These are phyloP conservation scores for Euzetes globulus DNA, from an alignment of 2,888 invertebrate genomes.

Conservation along the genomic window DNA sequence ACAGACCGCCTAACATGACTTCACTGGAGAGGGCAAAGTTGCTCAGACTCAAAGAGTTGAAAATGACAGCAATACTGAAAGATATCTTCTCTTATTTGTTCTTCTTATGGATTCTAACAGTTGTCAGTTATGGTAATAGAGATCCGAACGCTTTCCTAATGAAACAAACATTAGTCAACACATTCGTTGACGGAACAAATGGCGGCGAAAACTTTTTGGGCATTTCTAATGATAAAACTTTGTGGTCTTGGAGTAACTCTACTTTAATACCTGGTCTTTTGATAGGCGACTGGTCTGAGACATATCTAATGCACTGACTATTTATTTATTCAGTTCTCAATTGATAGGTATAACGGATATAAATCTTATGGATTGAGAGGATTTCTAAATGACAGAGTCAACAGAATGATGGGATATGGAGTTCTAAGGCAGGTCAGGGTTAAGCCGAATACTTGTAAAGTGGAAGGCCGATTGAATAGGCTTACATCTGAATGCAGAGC, in stretches of 20 bases:
- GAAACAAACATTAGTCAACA: slow-evolving; percentile 46
- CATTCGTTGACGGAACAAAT: slow-evolving; percentile 42
- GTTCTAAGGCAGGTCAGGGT: slow-evolving; percentile 51
- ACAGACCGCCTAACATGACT: slow-evolving; percentile 46
- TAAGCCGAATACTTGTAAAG: slow-evolving; percentile 42
- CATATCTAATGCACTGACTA: neutral
- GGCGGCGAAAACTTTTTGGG: slow-evolving; percentile 31
- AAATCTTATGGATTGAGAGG: slow-evolving; percentile 51
- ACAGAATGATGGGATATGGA: slow-evolving; percentile 53
- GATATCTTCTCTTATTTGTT: slow-evolving; percentile 50
- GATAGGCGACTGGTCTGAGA: slow-evolving; percentile 42
- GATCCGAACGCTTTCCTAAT: slow-evolving; percentile 48
- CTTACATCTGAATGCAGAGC: slow-evolving; percentile 42
- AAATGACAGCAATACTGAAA: slow-evolving; percentile 49
- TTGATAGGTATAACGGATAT: slow-evolving; percentile 51
- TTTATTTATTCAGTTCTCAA: neutral
- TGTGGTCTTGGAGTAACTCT: slow-evolving; percentile 49
- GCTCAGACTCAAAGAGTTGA: slow-evolving; percentile 48
- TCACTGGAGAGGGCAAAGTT: slow-evolving; percentile 46
- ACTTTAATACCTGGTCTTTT: slow-evolving; percentile 48
- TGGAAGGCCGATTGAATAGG: slow-evolving; percentile 40
- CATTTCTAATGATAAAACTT: slow-evolving; percentile 43
- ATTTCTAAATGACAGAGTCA: slow-evolving; percentile 51
- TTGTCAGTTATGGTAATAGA: slow-evolving; percentile 49
- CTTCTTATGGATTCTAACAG: slow-evolving; percentile 50